Evolutionary conservation across 2,113 vertebrate genomes (phyloP).

Genomic region (Grantiella picta): DNA sequence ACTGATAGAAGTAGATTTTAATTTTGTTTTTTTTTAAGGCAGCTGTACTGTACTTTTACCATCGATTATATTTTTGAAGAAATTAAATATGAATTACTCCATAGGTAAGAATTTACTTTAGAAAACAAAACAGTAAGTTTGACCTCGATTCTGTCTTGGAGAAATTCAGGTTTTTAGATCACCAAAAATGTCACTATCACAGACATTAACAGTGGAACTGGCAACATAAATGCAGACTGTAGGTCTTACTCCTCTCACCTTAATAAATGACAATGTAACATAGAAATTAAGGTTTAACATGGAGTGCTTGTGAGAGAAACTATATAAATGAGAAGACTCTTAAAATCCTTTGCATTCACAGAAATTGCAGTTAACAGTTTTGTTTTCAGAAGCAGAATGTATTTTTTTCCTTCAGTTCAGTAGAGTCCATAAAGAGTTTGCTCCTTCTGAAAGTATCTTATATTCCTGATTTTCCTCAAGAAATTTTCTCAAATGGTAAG

Average conservation of each 20-base stretch:
- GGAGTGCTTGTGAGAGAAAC: neutral
- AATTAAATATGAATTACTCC: neutral
- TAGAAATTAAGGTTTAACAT: neutral
- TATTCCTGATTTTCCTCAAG: neutral
- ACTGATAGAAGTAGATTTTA: neutral
- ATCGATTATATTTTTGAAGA: neutral
- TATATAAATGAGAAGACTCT: neutral
- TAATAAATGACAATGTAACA: neutral
- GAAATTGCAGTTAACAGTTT: neutral
- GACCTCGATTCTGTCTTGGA: conserved; percentile 69
- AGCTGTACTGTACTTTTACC: neutral
- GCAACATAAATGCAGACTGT: neutral
- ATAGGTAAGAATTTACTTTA: neutral
- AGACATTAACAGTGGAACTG: neutral
- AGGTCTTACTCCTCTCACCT: neutral
- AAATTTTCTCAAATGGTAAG: neutral
- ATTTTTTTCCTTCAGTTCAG: neutral
- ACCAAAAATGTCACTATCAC: conserved; percentile 71
- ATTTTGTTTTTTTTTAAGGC: neutral
- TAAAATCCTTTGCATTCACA: neutral
- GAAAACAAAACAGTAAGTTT: conserved; percentile 56
- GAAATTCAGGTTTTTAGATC: conserved; percentile 45
- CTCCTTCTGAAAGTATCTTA: neutral
- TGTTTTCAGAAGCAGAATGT: neutral
- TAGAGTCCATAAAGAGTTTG: neutral